These are phyloP conservation scores for Oscheius sp. DNA, from an alignment of 2,888 invertebrate species.

Conservation along the genomic window DNA sequence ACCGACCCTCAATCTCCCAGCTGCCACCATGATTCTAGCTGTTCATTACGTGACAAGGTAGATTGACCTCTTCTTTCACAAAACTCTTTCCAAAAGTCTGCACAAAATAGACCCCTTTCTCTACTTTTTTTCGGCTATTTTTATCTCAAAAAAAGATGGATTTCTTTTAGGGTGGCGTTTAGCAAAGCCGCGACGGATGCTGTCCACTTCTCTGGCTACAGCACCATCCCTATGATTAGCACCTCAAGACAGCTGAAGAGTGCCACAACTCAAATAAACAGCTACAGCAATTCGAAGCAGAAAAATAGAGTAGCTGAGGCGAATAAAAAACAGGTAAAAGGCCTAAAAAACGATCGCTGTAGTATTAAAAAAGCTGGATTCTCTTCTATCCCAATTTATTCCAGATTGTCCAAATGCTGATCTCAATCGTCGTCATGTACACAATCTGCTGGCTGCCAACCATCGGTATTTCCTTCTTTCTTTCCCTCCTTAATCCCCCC, in stretches of 20 bases:
- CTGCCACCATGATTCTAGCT: constrained; percentile 12
- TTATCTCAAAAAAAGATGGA: no score
- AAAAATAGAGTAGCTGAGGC: constrained; percentile 55
- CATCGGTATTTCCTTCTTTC: constrained; percentile 49
- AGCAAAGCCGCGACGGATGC: constrained; percentile 60
- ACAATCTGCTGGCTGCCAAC: constrained; percentile 79
- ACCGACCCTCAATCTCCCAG: constrained; percentile 2
- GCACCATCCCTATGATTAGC: constrained; percentile 54
- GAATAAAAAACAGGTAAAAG: constrained; percentile 57
- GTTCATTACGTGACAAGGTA: constrained; percentile 23
- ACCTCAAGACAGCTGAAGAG: constrained; percentile 45
- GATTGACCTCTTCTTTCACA: not conserved
- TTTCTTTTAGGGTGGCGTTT: constrained; percentile 53
- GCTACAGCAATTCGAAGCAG: constrained; percentile 35
- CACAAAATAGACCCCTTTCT: no score
- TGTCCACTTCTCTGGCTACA: constrained; percentile 57
- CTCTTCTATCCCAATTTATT: no score
- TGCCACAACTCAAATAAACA: constrained; percentile 51
- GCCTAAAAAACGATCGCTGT: not conserved
- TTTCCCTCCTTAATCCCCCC: no score
- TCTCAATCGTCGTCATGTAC: constrained; percentile 79
- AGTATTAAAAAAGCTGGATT: not conserved
- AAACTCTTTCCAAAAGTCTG: not conserved
- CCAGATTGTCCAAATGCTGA: constrained; percentile 81
- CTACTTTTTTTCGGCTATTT: no score